Percentiles rank a stretch among this genome's conserved stretches.
Evolutionary conservation across 2,888 invertebrate species (phyloP).

Genomic region (Anagyrus pseudococci): DNA sequence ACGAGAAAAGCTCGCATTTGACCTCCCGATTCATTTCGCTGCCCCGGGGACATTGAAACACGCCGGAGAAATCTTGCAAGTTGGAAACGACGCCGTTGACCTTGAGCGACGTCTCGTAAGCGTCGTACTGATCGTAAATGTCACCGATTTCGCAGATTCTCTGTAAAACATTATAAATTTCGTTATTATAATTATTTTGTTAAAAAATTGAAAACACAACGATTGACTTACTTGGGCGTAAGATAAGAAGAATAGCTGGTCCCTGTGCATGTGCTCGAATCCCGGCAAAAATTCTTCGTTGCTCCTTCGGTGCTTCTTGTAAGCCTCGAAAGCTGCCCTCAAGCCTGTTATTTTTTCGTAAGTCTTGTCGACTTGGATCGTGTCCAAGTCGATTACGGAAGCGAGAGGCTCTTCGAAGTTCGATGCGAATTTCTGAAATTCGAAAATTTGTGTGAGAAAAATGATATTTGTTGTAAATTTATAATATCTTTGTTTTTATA

Average conservation of each 20-base stretch:
- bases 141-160: slow-evolving; percentile 36
- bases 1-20: slow-evolving; percentile 35
- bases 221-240: slow-evolving; percentile 29
- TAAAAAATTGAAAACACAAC: neutral
- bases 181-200: neutral
- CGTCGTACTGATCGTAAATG: slow-evolving; percentile 34
- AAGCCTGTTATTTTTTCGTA: slow-evolving; percentile 35
- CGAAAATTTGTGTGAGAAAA: neutral
- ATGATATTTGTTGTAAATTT: neutral
- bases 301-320: slow-evolving; percentile 8
- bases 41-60: slow-evolving; percentile 15
- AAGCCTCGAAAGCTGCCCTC: slow-evolving; percentile 32
- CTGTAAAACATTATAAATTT: slow-evolving; percentile 19
- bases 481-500: neutral
- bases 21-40: slow-evolving; percentile 24
- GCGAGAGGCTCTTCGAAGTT: slow-evolving; percentile 16
- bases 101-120: slow-evolving; percentile 30
- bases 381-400: slow-evolving; percentile 21
- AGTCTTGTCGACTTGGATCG: slow-evolving; percentile 35
- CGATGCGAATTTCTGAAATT: slow-evolving; percentile 23
- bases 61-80: slow-evolving; percentile 17
- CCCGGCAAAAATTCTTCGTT: slow-evolving; percentile 22
- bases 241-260: slow-evolving; percentile 33
- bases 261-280: slow-evolving; percentile 22
- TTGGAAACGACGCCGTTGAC: slow-evolving; percentile 36